Conservation (phyloP, 1,140 invertebrate genomes). For the Antheraea mylitta region DNA sequence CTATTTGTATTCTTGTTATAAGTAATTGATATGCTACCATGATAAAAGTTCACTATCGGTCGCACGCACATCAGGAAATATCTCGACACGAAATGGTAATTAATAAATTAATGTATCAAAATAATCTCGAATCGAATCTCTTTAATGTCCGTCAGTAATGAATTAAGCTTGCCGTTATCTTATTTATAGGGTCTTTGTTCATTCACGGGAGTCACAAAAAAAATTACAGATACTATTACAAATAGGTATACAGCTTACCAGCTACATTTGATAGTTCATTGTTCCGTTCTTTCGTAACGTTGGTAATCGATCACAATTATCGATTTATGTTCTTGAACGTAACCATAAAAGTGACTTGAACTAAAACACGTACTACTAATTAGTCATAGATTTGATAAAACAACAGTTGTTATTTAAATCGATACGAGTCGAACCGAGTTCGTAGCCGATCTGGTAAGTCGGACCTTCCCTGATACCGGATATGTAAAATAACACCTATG, state of each 20-base stretch:
- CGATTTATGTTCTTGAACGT: too few relatives aligned
- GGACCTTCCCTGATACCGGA: not conserved
- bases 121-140: conserved; percentile 40
- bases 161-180: conserved; percentile 34
- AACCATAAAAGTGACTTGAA: not conserved
- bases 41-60: conserved; percentile 12
- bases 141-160: conserved; percentile 38
- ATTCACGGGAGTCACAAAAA: conserved; percentile 20
- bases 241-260: not conserved
- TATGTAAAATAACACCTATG: not conserved
- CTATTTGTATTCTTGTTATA: conserved; percentile 5
- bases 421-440: not conserved
- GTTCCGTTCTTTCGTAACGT: not conserved
- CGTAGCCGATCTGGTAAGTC: not conserved
- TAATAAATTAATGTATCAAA: conserved; percentile 30
- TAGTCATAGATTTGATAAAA: not conserved
- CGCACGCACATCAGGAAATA: not conserved
- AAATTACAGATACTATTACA: not conserved
- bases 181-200: conserved; percentile 33
- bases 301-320: not conserved
- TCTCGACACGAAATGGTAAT: conserved; percentile 17
- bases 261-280: not conserved
- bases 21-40: conserved; percentile 9
- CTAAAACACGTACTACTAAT: not conserved
- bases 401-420: not conserved